phyloP scores from a whole-genome alignment of 2,888 invertebrate genomes.

The Melolontha melolontha region DNA sequence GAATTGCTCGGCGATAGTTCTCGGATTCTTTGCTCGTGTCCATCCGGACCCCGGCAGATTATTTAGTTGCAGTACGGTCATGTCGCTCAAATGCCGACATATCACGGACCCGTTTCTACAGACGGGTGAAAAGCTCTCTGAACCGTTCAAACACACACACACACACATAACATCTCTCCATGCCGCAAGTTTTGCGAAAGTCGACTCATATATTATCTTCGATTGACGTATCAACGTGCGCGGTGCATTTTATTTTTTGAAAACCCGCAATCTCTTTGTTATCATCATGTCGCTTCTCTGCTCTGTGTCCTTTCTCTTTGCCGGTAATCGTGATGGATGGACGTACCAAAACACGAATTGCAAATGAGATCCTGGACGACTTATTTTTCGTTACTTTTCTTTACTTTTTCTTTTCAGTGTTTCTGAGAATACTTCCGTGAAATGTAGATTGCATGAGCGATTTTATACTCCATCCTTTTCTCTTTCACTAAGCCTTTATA shows the following conservation, averaged over 20 bases:
- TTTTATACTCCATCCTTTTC: not conserved
- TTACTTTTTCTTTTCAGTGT: not conserved
- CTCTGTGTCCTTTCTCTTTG: slow-evolving; percentile 8
- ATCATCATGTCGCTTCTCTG: slow-evolving; percentile 15
- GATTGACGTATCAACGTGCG: slow-evolving; percentile 62
- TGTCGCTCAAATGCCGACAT: slow-evolving; percentile 39
- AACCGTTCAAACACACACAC: slow-evolving; percentile 16
- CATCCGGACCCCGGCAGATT: slow-evolving; percentile 10
- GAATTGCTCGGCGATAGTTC: slow-evolving; percentile 17
- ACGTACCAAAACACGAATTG: slow-evolving; percentile 23
- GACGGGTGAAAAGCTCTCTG: slow-evolving; percentile 29
- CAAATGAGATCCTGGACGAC: not conserved
- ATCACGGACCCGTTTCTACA: slow-evolving; percentile 33
- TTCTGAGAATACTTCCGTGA: too few relatives aligned
- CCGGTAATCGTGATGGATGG: slow-evolving; percentile 23
- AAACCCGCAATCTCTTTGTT: slow-evolving; percentile 54
- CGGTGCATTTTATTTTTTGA: slow-evolving; percentile 61
- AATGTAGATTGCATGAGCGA: not conserved
- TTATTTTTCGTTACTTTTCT: not conserved
- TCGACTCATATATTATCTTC: slow-evolving; percentile 59
- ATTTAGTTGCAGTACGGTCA: slow-evolving; percentile 24
- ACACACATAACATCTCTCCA: slow-evolving; percentile 34
- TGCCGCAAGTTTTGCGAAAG: slow-evolving; percentile 55
- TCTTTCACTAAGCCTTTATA: too few relatives aligned
- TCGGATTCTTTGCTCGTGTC: slow-evolving; percentile 21